These are phyloP conservation scores for Nemurella pictetii DNA, from an alignment of 2,888 invertebrate genomes.

Conservation along the genomic window DNA sequence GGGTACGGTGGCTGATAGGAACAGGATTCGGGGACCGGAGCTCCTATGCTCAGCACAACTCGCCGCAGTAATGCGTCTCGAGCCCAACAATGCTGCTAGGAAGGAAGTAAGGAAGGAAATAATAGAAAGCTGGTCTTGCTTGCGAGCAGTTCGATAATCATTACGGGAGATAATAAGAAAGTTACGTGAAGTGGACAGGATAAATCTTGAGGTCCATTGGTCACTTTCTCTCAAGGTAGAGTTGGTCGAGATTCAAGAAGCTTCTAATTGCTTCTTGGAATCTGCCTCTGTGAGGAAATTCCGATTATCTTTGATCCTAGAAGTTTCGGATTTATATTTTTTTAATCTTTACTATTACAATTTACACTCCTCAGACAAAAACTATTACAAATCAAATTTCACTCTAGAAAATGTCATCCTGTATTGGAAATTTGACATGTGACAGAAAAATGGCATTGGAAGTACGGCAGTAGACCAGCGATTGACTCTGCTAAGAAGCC, in stretches of 20 bases:
- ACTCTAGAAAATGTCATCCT: too few relatives aligned
- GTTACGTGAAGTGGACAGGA: neutral
- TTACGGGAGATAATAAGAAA: neutral
- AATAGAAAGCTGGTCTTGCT: neutral
- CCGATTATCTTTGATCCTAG: neutral
- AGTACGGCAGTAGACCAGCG: too few relatives aligned
- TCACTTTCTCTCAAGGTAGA: neutral
- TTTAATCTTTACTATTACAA: too few relatives aligned
- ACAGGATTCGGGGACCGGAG: neutral
- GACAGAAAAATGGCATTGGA: too few relatives aligned
- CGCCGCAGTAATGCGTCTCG: neutral
- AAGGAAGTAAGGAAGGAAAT: neutral
- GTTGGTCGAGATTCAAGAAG: neutral
- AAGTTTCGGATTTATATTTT: neutral
- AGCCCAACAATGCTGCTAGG: neutral
- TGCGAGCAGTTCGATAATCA: neutral
- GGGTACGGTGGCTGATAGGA: neutral
- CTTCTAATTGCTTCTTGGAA: neutral
- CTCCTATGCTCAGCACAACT: neutral
- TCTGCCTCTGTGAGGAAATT: neutral
- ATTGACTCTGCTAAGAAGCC: neutral
- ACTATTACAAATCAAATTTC: too few relatives aligned
- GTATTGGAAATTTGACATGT: too few relatives aligned
- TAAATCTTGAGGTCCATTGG: neutral
- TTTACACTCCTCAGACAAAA: too few relatives aligned